These are phyloP conservation scores for Heliconius congener DNA, from an alignment of 1,140 invertebrate species.

Conservation along the genomic window DNA sequence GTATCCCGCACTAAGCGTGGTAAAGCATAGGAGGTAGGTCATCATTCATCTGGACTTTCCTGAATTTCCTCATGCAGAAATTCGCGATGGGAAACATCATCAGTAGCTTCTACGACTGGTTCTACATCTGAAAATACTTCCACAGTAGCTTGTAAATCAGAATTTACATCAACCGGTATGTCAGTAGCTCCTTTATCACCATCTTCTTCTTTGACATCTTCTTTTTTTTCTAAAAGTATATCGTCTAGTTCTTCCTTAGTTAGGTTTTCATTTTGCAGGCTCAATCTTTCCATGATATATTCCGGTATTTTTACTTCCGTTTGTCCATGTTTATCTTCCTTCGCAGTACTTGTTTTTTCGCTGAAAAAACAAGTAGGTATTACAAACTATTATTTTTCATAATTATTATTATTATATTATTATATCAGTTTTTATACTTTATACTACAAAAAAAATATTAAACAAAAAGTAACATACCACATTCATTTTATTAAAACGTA, in stretches of 20 bases:
- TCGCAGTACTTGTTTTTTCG: not conserved
- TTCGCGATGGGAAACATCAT: slow-evolving; percentile 22
- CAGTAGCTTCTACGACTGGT: slow-evolving; percentile 5
- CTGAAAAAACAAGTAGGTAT: not conserved
- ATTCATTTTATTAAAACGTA: not conserved
- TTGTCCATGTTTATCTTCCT: slow-evolving; percentile 6
- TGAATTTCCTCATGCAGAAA: slow-evolving; percentile 38
- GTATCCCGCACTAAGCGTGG: too few relatives aligned
- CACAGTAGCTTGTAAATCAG: not conserved
- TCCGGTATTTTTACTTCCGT: slow-evolving; percentile 1
- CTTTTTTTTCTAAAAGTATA: not conserved
- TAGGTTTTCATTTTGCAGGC: slow-evolving; percentile 3
- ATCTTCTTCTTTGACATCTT: not conserved
- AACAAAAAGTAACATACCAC: not conserved
- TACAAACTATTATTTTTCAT: too few relatives aligned
- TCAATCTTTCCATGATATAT: not conserved
- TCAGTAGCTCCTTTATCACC: not conserved
- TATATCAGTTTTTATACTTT: too few relatives aligned
- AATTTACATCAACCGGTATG: not conserved
- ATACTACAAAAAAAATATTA: not conserved
- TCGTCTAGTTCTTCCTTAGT: slow-evolving; percentile 8
- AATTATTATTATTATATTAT: too few relatives aligned
- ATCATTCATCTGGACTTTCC: slow-evolving; percentile 29
- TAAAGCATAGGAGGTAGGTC: too few relatives aligned
- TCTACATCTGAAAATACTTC: slow-evolving; percentile 9